These are phyloP conservation scores for Deroptyus accipitrinus DNA, from an alignment of 2,113 vertebrate genomes.

Conservation along the genomic window DNA sequence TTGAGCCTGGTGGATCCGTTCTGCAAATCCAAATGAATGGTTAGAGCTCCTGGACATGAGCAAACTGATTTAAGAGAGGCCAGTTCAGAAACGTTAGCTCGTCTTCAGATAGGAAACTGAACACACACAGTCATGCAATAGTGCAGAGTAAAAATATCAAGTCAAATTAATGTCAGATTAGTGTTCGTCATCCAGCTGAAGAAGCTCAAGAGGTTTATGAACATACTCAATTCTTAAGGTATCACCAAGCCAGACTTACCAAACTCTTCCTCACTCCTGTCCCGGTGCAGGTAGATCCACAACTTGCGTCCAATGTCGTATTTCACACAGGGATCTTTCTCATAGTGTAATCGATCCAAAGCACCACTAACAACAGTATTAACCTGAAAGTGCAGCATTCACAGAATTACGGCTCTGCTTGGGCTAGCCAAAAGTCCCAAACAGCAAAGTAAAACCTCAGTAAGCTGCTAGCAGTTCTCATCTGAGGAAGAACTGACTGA, in stretches of 20 bases:
- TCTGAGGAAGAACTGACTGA: background rate
- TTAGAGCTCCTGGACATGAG: constrained; percentile 68
- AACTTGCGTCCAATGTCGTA: constrained; percentile 96
- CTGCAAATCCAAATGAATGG: constrained; percentile 66
- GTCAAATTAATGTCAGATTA: background rate
- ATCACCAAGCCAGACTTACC: constrained; percentile 74
- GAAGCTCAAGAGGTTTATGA: background rate
- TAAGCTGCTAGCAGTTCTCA: background rate
- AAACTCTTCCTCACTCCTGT: constrained; percentile 95
- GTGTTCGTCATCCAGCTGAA: background rate
- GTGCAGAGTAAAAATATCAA: background rate
- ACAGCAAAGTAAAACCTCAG: background rate
- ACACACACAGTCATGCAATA: background rate
- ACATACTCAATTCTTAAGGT: background rate
- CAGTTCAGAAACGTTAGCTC: background rate
- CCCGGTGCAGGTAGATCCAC: constrained; percentile 96
- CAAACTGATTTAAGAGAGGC: background rate
- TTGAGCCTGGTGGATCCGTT: constrained; percentile 96
- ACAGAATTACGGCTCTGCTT: background rate
- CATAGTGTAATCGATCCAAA: constrained; percentile 93
- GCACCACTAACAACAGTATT: constrained; percentile 97
- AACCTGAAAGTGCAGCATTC: constrained; percentile 76
- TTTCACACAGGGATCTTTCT: constrained; percentile 98
- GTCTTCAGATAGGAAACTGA: background rate
- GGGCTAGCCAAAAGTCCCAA: background rate